A percentile compares a stretch with the other conserved stretches of the same genome.
Evolutionary conservation across 2,797 vertebrate species (phyloP).

Genomic region (Eupleurogrammus muticus): DNA sequence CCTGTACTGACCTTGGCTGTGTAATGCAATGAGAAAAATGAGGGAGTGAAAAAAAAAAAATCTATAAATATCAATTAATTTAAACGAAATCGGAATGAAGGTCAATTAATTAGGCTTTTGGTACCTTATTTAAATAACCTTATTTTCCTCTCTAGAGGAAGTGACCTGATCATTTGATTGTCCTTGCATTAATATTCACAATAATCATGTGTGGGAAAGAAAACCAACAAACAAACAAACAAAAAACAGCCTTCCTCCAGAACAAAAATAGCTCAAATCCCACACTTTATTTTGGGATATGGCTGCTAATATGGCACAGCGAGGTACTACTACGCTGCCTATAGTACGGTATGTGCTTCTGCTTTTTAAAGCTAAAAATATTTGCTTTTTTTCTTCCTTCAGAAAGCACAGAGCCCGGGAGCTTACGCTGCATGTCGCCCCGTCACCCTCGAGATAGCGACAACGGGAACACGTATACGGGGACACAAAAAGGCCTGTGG

Average conservation of each 20-base stretch:
- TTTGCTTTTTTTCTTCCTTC: constrained; percentile 24
- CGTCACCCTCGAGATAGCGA: constrained; percentile 10
- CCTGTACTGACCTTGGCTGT: neutral
- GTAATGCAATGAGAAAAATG: no score
- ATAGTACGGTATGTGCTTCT: constrained; percentile 9
- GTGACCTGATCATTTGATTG: neutral
- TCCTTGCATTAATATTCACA: constrained; percentile 1
- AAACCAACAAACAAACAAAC: constrained; percentile 8
- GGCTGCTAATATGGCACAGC: constrained; percentile 15
- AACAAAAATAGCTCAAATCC: constrained; percentile 36
- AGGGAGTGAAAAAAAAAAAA: neutral
- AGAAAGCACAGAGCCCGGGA: neutral
- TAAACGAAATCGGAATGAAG: neutral
- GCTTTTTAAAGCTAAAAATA: constrained; percentile 41
- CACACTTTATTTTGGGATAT: constrained; percentile 33
- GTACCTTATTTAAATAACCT: neutral
- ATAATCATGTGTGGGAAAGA: constrained; percentile 15
- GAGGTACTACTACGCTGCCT: constrained; percentile 13
- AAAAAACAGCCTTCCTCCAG: constrained; percentile 16
- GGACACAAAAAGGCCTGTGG: neutral
- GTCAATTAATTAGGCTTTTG: neutral
- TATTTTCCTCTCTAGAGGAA: constrained; percentile 1
- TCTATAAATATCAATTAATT: constrained; percentile 10
- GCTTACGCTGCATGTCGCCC: neutral
- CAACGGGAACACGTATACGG: neutral